These are phyloP conservation scores for Drosophila azteca DNA, from an alignment of 1,140 invertebrate species.

Conservation along the genomic window DNA sequence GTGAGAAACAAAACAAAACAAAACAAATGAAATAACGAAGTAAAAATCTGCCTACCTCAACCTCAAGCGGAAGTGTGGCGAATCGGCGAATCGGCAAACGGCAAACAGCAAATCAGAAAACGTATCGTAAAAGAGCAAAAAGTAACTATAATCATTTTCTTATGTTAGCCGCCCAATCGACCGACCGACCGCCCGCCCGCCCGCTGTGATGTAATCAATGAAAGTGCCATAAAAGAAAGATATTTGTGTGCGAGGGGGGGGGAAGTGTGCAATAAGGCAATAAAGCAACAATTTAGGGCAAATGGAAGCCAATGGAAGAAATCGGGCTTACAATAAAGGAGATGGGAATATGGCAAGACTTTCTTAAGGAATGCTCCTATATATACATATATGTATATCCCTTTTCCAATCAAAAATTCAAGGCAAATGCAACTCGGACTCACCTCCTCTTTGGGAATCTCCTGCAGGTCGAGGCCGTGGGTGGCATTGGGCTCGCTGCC, in stretches of 20 bases:
- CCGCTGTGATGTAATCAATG: slow-evolving; percentile 66
- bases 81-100: too few relatives aligned
- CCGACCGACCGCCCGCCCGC: too few relatives aligned
- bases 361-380: too few relatives aligned
- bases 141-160: slow-evolving; percentile 38
- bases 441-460: slow-evolving; percentile 85
- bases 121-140: slow-evolving; percentile 38
- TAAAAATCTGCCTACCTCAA: slow-evolving; percentile 48
- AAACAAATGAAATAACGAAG: slow-evolving; percentile 27
- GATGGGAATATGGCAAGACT: too few relatives aligned
- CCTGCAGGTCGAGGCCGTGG: slow-evolving; percentile 90
- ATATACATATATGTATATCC: too few relatives aligned
- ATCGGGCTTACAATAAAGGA: slow-evolving; percentile 11
- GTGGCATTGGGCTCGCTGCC: slow-evolving; percentile 87
- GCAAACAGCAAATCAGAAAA: slow-evolving; percentile 42
- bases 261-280: slow-evolving; percentile 39
- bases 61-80: slow-evolving; percentile 59
- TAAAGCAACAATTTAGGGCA: slow-evolving; percentile 33
- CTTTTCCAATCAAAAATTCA: too few relatives aligned
- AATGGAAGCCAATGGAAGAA: slow-evolving; percentile 25
- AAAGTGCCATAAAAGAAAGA: slow-evolving; percentile 59
- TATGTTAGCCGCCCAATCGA: too few relatives aligned
- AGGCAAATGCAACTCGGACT: slow-evolving; percentile 23
- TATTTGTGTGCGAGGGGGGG: slow-evolving; percentile 35
- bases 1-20: slow-evolving; percentile 34